Conservation (phyloP, 1,140 invertebrate species). For the Halotydeus destructor region DNA sequence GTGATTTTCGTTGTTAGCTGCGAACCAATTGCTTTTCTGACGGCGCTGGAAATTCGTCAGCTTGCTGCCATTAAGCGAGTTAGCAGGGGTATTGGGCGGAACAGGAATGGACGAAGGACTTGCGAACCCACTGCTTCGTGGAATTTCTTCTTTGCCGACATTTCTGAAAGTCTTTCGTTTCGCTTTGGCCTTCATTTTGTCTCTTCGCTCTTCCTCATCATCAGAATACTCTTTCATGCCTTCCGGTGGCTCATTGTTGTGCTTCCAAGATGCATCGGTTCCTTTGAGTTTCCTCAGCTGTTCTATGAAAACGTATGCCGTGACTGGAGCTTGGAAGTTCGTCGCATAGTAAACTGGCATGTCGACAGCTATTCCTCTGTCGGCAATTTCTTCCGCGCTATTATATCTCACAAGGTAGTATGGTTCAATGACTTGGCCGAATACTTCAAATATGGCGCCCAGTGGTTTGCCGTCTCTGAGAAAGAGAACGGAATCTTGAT, state of each 20-base stretch:
- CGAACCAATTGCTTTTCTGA: no score
- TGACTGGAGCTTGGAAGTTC: slow-evolving; percentile 6
- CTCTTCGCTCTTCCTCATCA: slow-evolving; percentile 52
- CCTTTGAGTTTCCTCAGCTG: slow-evolving; percentile 34
- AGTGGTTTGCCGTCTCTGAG: slow-evolving; percentile 23
- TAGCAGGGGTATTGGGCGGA: no score
- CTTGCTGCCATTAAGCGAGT: no score
- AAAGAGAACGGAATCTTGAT: slow-evolving; percentile 65
- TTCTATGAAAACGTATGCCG: slow-evolving; percentile 11
- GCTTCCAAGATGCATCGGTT: slow-evolving; percentile 58
- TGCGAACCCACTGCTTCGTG: no score
- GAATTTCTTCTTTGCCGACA: neutral
- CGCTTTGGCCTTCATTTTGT: slow-evolving; percentile 19
- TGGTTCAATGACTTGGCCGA: slow-evolving; percentile 54
- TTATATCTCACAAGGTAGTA: slow-evolving; percentile 65
- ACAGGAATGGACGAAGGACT: no score
- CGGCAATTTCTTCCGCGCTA: slow-evolving; percentile 41
- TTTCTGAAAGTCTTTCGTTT: neutral
- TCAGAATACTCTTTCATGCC: slow-evolving; percentile 54
- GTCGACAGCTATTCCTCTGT: slow-evolving; percentile 37
- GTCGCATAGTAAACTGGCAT: slow-evolving; percentile 58
- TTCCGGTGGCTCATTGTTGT: slow-evolving; percentile 54
- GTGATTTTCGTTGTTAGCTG: no score
- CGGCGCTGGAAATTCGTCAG: no score
- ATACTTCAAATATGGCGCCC: slow-evolving; percentile 59